phyloP scores from a whole-genome alignment of 2,888 invertebrate species.

The Platynereis dumerilii region DNA sequence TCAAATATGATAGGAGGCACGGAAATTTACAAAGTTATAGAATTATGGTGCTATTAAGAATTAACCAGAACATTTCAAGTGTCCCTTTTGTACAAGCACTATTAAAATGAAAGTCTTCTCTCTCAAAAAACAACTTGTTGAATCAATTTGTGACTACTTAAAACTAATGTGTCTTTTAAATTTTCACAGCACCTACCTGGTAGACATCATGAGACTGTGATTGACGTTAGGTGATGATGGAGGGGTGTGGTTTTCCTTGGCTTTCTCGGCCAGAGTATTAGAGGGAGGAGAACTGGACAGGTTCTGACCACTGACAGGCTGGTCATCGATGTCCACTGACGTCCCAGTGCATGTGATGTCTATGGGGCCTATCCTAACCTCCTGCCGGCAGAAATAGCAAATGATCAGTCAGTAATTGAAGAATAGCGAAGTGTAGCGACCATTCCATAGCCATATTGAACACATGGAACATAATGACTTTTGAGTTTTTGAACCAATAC shows the following conservation, averaged over 20 bases:
- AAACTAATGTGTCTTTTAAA: too few relatives aligned
- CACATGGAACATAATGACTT: too few relatives aligned
- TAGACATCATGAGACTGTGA: conserved; percentile 9
- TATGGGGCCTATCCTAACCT: conserved; percentile 75
- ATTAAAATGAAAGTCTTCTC: too few relatives aligned
- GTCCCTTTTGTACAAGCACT: too few relatives aligned
- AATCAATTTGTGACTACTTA: too few relatives aligned
- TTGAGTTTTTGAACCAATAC: too few relatives aligned
- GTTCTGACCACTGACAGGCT: conserved; percentile 60
- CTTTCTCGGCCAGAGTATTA: conserved; percentile 21
- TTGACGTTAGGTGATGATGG: conserved; percentile 67
- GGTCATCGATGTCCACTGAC: conserved; percentile 79
- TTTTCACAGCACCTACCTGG: conserved; percentile 69
- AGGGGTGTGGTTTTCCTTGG: conserved; percentile 64
- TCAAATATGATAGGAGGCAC: too few relatives aligned
- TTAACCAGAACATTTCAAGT: too few relatives aligned
- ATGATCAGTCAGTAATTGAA: not conserved
- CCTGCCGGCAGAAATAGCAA: conserved; percentile 61
- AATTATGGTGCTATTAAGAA: too few relatives aligned
- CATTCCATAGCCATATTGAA: too few relatives aligned
- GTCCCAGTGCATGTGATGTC: conserved; percentile 23
- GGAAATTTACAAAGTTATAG: too few relatives aligned
- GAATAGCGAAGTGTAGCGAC: not conserved
- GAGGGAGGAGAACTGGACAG: conserved; percentile 62
- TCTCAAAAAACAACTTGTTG: too few relatives aligned